phyloP scores from a whole-genome alignment of 2,113 vertebrate species.

The Oryzias curvinotus region DNA sequence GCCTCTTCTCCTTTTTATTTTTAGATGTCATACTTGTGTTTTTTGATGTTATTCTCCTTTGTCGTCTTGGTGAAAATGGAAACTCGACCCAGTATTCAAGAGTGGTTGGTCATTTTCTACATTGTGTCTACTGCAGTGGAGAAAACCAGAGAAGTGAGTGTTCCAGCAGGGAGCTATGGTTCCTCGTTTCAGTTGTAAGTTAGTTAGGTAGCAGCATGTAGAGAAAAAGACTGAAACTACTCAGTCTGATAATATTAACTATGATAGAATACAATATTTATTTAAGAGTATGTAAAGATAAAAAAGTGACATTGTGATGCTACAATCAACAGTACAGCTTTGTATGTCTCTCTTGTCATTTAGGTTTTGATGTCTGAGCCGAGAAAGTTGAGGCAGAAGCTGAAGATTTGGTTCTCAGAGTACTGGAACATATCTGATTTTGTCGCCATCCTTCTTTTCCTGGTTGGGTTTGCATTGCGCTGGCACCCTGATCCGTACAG shows the following conservation, averaged over 20 bases:
- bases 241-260: too few species aligned
- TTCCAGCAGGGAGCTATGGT: neutral
- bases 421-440: conserved; percentile 96
- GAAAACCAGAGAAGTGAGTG: conserved; percentile 91
- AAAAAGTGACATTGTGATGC: neutral
- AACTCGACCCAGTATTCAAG: conserved; percentile 82
- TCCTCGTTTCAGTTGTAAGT: neutral
- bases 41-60: conserved; percentile 93
- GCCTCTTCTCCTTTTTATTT: conserved; percentile 9
- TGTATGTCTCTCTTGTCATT: neutral
- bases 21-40: conserved; percentile 90
- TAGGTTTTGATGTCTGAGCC: conserved; percentile 93
- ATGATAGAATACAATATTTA: too few species aligned
- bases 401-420: conserved; percentile 94
- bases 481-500: conserved; percentile 74
- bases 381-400: conserved; percentile 86
- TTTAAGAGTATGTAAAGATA: too few species aligned
- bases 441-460: conserved; percentile 87
- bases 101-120: conserved; percentile 91
- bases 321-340: neutral
- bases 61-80: conserved; percentile 91
- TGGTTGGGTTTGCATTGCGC: conserved; percentile 84
- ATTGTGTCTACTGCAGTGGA: conserved; percentile 89
- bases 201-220: neutral
- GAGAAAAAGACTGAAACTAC: neutral